phyloP scores from a whole-genome alignment of 2,113 vertebrate species.

The Apistogramma diplotaenia region DNA sequence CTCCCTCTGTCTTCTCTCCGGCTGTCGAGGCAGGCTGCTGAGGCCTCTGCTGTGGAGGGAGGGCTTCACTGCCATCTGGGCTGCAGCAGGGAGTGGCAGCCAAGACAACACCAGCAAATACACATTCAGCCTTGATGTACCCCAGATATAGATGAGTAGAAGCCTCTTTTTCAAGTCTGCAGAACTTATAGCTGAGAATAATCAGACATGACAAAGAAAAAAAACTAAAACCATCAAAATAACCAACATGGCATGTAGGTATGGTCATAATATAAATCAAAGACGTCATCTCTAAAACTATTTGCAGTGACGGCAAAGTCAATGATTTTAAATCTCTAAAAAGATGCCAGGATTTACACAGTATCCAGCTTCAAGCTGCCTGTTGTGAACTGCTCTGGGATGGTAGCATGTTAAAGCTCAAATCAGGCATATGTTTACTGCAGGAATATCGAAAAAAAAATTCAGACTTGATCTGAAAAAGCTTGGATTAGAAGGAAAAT shows the following conservation, averaged over 20 bases:
- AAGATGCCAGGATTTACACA: background rate
- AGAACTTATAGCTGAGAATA: background rate
- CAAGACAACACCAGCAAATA: slow-evolving; percentile 17
- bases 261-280: background rate
- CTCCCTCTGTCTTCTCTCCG: slow-evolving; percentile 38
- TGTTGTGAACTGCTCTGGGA: slow-evolving; percentile 10
- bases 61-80: slow-evolving; percentile 63
- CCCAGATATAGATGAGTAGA: background rate
- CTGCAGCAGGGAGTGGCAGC: slow-evolving; percentile 48
- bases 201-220: background rate
- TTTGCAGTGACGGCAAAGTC: background rate
- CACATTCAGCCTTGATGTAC: background rate
- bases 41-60: slow-evolving; percentile 40
- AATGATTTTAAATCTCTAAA: background rate
- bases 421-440: slow-evolving; percentile 6
- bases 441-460: background rate
- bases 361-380: background rate
- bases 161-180: background rate
- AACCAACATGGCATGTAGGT: background rate
- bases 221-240: background rate
- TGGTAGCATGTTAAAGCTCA: background rate
- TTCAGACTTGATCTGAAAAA: background rate
- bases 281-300: background rate
- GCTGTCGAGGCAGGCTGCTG: slow-evolving; percentile 55
- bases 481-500: background rate